Evolutionary conservation across 2,888 invertebrate species (phyloP).

Genomic region (Bembecia ichneumoniformis): DNA sequence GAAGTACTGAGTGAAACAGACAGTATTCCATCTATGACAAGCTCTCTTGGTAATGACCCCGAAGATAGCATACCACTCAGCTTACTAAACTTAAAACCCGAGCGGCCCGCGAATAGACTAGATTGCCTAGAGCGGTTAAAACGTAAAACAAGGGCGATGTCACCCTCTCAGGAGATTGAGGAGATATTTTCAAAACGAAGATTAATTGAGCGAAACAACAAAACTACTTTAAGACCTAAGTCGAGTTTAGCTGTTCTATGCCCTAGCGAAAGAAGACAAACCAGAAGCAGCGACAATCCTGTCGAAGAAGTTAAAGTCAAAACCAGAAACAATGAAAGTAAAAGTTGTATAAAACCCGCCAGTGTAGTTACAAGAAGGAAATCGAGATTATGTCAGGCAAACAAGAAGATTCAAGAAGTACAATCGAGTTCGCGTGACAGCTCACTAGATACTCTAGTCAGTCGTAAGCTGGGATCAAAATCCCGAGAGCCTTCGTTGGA

Average conservation of each 20-base stretch:
- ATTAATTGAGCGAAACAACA: constrained; percentile 42
- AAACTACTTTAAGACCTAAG: constrained; percentile 51
- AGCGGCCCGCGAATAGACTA: constrained; percentile 36
- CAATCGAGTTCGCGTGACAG: constrained; percentile 64
- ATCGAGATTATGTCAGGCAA: constrained; percentile 51
- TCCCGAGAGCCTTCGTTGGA: constrained; percentile 61
- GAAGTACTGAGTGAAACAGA: constrained; percentile 74
- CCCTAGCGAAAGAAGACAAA: constrained; percentile 51
- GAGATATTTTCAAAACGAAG: constrained; percentile 63
- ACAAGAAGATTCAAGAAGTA: constrained; percentile 45
- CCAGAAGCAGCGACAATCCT: constrained; percentile 51
- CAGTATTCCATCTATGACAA: constrained; percentile 67
- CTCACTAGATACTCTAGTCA: constrained; percentile 54
- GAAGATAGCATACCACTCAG: constrained; percentile 73
- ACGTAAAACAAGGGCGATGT: constrained; percentile 70
- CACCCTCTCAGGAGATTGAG: constrained; percentile 74
- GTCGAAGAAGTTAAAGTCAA: constrained; percentile 42
- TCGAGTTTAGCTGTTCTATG: constrained; percentile 59
- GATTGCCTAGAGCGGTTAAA: constrained; percentile 61
- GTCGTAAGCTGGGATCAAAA: constrained; percentile 42
- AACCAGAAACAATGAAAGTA: constrained; percentile 35
- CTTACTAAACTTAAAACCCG: constrained; percentile 55
- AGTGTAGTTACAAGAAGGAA: constrained; percentile 48
- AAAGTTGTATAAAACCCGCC: constrained; percentile 36
- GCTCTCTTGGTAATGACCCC: constrained; percentile 65